These are phyloP conservation scores for Seira musarum DNA, from an alignment of 2,888 invertebrate genomes.

Conservation along the genomic window DNA sequence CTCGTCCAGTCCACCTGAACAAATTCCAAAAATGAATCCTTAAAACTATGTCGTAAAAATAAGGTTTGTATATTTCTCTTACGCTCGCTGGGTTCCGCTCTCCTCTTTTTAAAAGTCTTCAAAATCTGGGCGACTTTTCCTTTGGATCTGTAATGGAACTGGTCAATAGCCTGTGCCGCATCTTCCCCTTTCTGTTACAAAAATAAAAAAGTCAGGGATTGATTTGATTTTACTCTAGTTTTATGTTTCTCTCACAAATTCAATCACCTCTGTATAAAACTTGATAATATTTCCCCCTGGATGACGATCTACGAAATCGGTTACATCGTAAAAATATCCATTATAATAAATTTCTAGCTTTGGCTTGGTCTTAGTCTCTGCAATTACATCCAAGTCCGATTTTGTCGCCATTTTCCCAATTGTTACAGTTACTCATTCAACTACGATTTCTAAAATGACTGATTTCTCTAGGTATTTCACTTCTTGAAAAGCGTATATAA, in stretches of 20 bases:
- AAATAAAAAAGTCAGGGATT: too few relatives aligned
- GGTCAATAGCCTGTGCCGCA: constrained; percentile 42
- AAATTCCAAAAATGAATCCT: too few relatives aligned
- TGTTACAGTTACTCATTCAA: too few relatives aligned
- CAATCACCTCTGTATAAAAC: constrained; percentile 37
- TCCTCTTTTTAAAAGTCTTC: constrained; percentile 37
- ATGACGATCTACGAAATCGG: constrained; percentile 35
- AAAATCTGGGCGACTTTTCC: constrained; percentile 24
- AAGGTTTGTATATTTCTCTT: too few relatives aligned
- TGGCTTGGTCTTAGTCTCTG: background rate
- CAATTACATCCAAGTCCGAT: background rate
- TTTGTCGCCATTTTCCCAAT: background rate
- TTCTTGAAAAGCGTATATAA: too few relatives aligned
- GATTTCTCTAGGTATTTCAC: too few relatives aligned
- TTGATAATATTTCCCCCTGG: constrained; percentile 42
- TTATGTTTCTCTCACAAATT: too few relatives aligned
- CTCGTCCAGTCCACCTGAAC: background rate
- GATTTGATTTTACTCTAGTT: too few relatives aligned
- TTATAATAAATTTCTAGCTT: constrained; percentile 26
- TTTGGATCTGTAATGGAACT: constrained; percentile 40
- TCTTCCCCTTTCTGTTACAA: constrained; percentile 45
- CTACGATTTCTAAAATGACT: too few relatives aligned
- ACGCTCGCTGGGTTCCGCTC: constrained; percentile 26
- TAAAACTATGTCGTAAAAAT: too few relatives aligned
- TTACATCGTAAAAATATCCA: constrained; percentile 42